A percentile compares a stretch with the other conserved stretches of the same genome.
These are phyloP conservation scores for Pao palembangensis DNA, from an alignment of 2,113 vertebrate genomes.

Conservation along the genomic window DNA sequence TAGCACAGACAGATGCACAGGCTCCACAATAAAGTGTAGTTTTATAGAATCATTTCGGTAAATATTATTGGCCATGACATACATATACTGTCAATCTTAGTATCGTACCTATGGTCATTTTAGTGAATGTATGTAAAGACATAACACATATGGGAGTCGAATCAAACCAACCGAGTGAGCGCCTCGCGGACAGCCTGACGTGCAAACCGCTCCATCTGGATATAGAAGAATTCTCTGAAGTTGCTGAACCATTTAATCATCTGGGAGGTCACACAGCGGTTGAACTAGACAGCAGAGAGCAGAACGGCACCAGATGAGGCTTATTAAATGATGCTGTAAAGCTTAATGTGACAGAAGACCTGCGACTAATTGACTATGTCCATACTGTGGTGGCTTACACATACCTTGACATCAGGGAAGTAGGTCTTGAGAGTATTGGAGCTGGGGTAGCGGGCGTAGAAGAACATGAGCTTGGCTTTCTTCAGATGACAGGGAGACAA, in stretches of 20 bases:
- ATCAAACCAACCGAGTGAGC: constrained; percentile 56
- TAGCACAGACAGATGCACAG: constrained; percentile 7
- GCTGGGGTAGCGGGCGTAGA: constrained; percentile 96
- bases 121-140: no score
- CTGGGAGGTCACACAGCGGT: constrained; percentile 81
- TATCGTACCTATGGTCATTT: no score
- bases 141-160: no score
- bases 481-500: constrained; percentile 98
- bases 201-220: constrained; percentile 82
- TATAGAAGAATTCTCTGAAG: constrained; percentile 84
- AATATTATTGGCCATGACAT: not conserved
- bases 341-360: not conserved
- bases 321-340: no score
- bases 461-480: constrained; percentile 99
- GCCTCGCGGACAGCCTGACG: constrained; percentile 78
- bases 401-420: constrained; percentile 98
- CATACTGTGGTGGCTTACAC: not conserved
- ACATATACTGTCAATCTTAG: no score
- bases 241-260: constrained; percentile 86
- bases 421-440: constrained; percentile 98
- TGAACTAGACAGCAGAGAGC: constrained; percentile 67
- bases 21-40: not conserved
- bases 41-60: not conserved
- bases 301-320: constrained; percentile 16
- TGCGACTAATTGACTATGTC: no score